Percentiles rank a stretch among this genome's conserved stretches.
Conservation (phyloP, 2,888 invertebrate genomes). For the Dromius quadrimaculatus region DNA sequence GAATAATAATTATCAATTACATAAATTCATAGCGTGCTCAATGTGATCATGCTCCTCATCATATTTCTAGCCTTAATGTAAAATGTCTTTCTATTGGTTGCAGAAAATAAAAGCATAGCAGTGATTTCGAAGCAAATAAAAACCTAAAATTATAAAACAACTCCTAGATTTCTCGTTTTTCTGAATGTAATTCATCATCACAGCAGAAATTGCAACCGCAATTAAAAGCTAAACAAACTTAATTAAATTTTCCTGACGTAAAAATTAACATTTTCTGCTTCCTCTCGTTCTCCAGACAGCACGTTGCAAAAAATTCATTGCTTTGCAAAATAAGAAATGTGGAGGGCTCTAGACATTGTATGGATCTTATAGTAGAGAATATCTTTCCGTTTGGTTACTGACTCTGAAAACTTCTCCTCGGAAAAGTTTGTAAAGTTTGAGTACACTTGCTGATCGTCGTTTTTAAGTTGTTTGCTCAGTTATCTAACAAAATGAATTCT, state of each 20-base stretch:
- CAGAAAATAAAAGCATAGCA: no score
- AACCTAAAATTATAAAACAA: no score
- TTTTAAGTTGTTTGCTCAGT: constrained; percentile 22
- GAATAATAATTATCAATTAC: no score
- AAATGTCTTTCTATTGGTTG: no score
- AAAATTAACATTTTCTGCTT: not conserved
- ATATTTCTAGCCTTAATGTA: no score
- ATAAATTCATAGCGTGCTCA: no score
- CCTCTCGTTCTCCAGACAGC: not conserved
- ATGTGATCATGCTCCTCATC: no score
- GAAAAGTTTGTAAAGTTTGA: constrained; percentile 6
- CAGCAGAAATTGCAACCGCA: not conserved
- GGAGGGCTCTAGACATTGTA: not conserved
- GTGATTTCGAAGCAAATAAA: no score
- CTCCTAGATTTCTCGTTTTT: no score
- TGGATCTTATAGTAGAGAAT: not conserved
- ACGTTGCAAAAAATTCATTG: not conserved
- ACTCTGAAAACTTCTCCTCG: constrained; percentile 12
- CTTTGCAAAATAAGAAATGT: not conserved
- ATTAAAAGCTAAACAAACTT: not conserved
- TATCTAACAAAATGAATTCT: constrained; percentile 29
- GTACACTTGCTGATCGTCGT: constrained; percentile 30
- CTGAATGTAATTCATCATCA: not conserved
- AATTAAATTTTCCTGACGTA: not conserved
- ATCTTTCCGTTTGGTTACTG: constrained; percentile 1